A percentile compares a stretch with the other conserved stretches of the same genome.
Evolutionary conservation across 2,797 vertebrate species (phyloP).

Genomic region (Microctenopoma steveboyesi): DNA sequence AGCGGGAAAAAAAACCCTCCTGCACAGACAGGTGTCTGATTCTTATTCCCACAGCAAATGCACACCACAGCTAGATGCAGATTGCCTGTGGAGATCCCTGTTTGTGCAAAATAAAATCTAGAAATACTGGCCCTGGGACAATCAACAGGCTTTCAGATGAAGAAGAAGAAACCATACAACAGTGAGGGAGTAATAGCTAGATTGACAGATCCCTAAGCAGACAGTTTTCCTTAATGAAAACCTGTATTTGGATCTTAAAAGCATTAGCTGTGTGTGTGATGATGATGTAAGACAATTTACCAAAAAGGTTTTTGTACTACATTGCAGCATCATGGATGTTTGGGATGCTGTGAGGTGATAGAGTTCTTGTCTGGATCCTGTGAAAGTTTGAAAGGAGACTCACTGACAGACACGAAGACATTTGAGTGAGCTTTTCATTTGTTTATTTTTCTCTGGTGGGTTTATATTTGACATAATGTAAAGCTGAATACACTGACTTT

Average conservation of each 20-base stretch:
- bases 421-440: slow-evolving; percentile 42
- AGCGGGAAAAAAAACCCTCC: slow-evolving; percentile 44
- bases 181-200: slow-evolving; percentile 73
- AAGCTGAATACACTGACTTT: slow-evolving; percentile 40
- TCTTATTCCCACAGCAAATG: slow-evolving; percentile 77
- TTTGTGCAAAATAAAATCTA: slow-evolving; percentile 78
- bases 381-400: slow-evolving; percentile 46
- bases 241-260: slow-evolving; percentile 65
- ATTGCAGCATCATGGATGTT: slow-evolving; percentile 66
- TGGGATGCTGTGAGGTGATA: slow-evolving; percentile 64
- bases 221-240: slow-evolving; percentile 81
- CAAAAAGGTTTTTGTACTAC: slow-evolving; percentile 65
- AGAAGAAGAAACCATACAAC: slow-evolving; percentile 77
- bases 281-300: slow-evolving; percentile 68
- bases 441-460: slow-evolving; percentile 46
- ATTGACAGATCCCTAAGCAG: slow-evolving; percentile 82
- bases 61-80: slow-evolving; percentile 75
- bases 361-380: slow-evolving; percentile 61
- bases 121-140: slow-evolving; percentile 57
- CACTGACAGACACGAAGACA: slow-evolving; percentile 32
- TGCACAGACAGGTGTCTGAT: slow-evolving; percentile 77
- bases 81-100: slow-evolving; percentile 81
- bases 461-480: slow-evolving; percentile 51
- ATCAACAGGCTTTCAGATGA: slow-evolving; percentile 57
- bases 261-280: slow-evolving; percentile 13